phyloP scores from a whole-genome alignment of 2,113 vertebrate species.

The Platysteira castanea region DNA sequence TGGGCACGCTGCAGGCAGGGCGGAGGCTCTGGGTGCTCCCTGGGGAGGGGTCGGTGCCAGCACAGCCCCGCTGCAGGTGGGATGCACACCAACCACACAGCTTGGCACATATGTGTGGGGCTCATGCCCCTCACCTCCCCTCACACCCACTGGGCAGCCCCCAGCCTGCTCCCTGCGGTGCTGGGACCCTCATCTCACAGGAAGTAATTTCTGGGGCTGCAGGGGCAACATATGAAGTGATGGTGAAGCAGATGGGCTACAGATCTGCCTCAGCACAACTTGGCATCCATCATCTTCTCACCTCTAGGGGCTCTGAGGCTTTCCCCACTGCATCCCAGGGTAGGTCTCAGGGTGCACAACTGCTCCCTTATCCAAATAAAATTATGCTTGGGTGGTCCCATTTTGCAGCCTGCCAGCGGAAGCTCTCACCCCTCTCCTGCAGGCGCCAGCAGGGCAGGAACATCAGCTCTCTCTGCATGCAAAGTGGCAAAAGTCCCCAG shows the following conservation, averaged over 20 bases:
- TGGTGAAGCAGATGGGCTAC: background rate
- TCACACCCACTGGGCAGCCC: accelerated
- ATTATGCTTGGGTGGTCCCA: background rate
- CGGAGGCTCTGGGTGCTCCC: background rate
- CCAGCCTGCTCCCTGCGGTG: accelerated
- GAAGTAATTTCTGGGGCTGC: background rate
- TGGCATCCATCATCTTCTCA: background rate
- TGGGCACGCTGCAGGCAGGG: background rate
- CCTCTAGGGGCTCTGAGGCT: accelerated
- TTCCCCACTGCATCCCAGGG: background rate
- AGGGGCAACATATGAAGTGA: accelerated
- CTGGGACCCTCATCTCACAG: background rate
- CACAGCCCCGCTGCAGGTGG: background rate
- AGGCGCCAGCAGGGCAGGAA: background rate
- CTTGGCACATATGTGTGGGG: accelerated
- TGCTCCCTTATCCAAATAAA: background rate
- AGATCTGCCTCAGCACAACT: background rate
- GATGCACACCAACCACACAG: accelerated
- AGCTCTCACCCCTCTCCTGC: background rate
- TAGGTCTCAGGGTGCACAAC: background rate
- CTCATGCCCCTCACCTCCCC: background rate
- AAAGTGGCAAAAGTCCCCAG: background rate
- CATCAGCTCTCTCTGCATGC: background rate
- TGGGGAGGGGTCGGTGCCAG: background rate
- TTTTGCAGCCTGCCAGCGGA: background rate